phyloP scores from a whole-genome alignment of 2,797 vertebrate genomes.

The Chelon auratus region DNA sequence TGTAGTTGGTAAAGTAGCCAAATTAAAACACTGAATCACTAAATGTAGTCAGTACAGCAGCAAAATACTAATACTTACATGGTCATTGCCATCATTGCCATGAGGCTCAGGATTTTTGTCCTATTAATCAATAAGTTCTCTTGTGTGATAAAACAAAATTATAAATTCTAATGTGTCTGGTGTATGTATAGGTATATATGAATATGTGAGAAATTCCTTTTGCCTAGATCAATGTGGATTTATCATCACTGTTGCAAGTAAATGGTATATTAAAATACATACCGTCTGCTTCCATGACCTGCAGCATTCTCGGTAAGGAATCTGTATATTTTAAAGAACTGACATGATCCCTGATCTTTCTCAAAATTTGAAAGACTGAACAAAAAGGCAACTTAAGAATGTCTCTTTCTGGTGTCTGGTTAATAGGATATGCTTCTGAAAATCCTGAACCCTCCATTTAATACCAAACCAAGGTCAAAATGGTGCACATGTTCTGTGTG shows the following conservation, averaged over 20 bases:
- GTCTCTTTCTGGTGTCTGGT: conserved; percentile 27
- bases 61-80: conserved; percentile 32
- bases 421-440: conserved; percentile 60
- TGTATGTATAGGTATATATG: too few relatives aligned
- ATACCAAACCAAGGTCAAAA: conserved; percentile 50
- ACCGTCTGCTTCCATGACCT: neutral
- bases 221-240: neutral
- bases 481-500: conserved; percentile 20
- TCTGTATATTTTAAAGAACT: neutral
- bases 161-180: neutral
- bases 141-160: conserved; percentile 4
- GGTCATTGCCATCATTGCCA: conserved; percentile 38
- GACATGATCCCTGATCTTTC: neutral
- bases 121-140: conserved; percentile 59
- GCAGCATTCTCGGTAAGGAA: too few relatives aligned
- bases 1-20: conserved; percentile 14
- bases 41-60: neutral
- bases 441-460: conserved; percentile 67
- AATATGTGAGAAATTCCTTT: neutral
- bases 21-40: conserved; percentile 11
- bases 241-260: neutral
- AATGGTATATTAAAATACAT: neutral
- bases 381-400: neutral
- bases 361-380: neutral
- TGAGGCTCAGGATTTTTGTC: conserved; percentile 68